Evolutionary conservation across 2,888 invertebrate species (phyloP), one percentile per base, ranked within the genome.

Genomic region (Epinotia brunnichana): DNA sequence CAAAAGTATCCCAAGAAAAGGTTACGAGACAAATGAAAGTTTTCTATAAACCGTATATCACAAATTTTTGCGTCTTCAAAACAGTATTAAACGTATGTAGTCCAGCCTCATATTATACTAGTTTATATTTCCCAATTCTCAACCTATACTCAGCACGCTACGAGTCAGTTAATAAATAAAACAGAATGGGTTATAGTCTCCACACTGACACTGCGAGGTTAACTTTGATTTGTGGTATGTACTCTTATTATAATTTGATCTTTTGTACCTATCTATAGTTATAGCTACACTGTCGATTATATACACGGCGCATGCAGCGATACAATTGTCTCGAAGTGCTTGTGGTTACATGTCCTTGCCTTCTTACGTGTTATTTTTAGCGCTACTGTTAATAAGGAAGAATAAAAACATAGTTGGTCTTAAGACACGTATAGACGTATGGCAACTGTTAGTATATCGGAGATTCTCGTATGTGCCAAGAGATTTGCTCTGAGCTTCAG

Each of bases 321-420:
- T 21, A 59, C 63, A 51, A 9, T 70, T 70, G 44, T 48, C n/a
- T 48, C 44, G 57, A 60, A 53, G 41, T 60, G 17, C 41, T 60
- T 19, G 66, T 41, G 71, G 66, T 66, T 54, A 54, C 60, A 21
- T 35, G 71, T 54, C 71, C 71, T 71, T 61, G 71, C 60, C 53
- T 39, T 53, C 19, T 15, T 39, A 61, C 71, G 29, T 15, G 53
- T 67, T 71, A 71, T 67, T 71, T 71, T 71, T 71, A 71, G 71
- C 66, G 44, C 44, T 54, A 21, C 24, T 48, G 54, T 66, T 71
- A 71, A 67, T 48, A 71, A 71, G 61, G 67, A 71, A 71, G 67
- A 67, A 71, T 61, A 67, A 56, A 71, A 71, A 44, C 35, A 44
- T 44, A 60, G 66, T 60, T 15, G 41, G 13, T 69, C 51, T 17